These are phyloP conservation scores for Strigops habroptila DNA, from an alignment of 2,113 vertebrate genomes.

Conservation along the genomic window DNA sequence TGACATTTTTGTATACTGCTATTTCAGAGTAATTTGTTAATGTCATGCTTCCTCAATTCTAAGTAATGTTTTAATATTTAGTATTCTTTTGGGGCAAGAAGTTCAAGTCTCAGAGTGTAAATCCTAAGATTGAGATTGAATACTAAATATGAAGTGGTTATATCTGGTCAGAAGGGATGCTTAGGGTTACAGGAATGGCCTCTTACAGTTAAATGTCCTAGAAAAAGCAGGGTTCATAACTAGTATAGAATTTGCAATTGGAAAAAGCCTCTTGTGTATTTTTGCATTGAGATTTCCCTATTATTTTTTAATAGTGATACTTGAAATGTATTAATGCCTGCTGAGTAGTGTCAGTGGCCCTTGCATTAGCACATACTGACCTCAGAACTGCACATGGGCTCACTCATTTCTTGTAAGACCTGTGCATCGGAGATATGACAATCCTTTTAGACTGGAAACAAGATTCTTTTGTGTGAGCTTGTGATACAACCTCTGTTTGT, in stretches of 20 bases:
- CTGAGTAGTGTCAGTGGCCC: not conserved
- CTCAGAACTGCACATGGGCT: not conserved
- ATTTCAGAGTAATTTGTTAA: not conserved
- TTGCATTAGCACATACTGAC: not conserved
- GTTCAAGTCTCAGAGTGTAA: not conserved
- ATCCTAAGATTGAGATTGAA: not conserved
- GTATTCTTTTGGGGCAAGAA: not conserved
- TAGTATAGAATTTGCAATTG: not conserved
- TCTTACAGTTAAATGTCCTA: not conserved
- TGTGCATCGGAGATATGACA: not conserved
- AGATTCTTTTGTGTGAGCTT: not conserved
- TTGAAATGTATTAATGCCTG: not conserved
- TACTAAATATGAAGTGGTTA: not conserved
- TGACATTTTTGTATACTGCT: not conserved
- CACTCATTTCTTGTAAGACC: not conserved
- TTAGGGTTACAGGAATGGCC: not conserved
- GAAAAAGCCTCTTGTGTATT: not conserved
- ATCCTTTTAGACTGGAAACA: not conserved
- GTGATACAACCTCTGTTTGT: not conserved
- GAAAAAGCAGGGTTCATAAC: not conserved
- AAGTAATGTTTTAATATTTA: not conserved
- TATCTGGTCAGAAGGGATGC: not conserved
- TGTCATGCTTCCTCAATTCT: not conserved
- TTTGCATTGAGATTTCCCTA: not conserved
- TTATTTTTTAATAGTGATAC: not conserved